These are phyloP conservation scores for Passer domesticus DNA, from an alignment of 2,113 vertebrate genomes.

Conservation along the genomic window DNA sequence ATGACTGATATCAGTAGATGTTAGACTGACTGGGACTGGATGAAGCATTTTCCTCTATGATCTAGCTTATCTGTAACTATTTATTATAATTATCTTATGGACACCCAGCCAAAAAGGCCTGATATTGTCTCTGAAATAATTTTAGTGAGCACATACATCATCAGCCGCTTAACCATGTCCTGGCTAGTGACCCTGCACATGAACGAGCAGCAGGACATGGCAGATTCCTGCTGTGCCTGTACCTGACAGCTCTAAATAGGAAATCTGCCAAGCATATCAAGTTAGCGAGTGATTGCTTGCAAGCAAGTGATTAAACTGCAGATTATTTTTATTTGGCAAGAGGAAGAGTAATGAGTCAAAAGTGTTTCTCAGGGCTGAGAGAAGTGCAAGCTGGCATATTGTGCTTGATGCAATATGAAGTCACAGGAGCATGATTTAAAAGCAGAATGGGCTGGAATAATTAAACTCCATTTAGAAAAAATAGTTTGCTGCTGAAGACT, in stretches of 20 bases:
- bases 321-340: constrained; percentile 24
- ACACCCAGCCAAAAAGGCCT: neutral
- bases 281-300: neutral
- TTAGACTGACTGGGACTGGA: neutral
- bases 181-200: neutral
- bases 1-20: neutral
- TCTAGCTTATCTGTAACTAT: neutral
- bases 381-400: neutral
- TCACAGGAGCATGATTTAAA: neutral
- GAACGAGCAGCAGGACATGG: neutral
- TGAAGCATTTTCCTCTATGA: neutral
- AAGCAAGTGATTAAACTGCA: constrained; percentile 21
- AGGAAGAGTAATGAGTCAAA: constrained; percentile 3
- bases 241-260: neutral
- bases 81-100: neutral
- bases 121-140: neutral
- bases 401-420: neutral
- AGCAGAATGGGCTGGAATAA: neutral
- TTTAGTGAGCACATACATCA: neutral
- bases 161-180: neutral
- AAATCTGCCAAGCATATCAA: neutral
- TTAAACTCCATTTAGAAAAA: neutral
- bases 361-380: neutral
- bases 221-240: neutral
- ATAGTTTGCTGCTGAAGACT: neutral